Evolutionary conservation across 2,113 vertebrate species (phyloP), one percentile per base, ranked within the genome.

Genomic region (Trinectes maculatus): DNA sequence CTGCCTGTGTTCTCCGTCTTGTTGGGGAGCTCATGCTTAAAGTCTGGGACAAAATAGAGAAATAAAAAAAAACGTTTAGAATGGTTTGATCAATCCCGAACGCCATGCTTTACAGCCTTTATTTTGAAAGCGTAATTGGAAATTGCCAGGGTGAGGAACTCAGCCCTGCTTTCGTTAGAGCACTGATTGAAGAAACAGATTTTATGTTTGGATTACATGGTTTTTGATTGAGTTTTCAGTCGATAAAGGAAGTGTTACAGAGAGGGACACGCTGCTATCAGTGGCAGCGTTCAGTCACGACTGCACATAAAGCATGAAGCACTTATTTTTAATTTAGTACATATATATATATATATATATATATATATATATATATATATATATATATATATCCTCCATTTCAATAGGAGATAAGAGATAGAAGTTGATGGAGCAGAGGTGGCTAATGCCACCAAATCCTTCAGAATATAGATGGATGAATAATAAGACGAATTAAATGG

Each of bases 211-310:
- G 54, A 80, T 77, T 57, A 42, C 77, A 62, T 62, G 69, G 37
- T 77, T 59, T 77, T 36, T 66, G 59, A 84, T 61, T 48, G 74
- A 48, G 21, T 51, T 57, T 46, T 19, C 64, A 47, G 44, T 62
- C 21, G n/a, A 75, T 71, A 62, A 34, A 57, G 64, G 62, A 68
- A 66, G n/a, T 34, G 37, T 55, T 28, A 19, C 25, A 39, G n/a
- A 31, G 25, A 47, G 63, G 22, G 28, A 29, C 33, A 19, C 11
- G 18, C 61, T 12, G 58, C 43, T 44, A 37, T 71, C 52, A 58
- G 65, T 5, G 4, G 42, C 24, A 63, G 55, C n/a, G n/a, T n/a
- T 71, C 61, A 29, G 36, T 57, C 48, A 65, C 18, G 4, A 47
- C 21, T 42, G 16, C 28, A 62, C 26, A 37, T 24, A 36, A 62